A percentile compares a stretch with the other conserved stretches of the same genome.
These are phyloP conservation scores for Rallus crepitans DNA, from an alignment of 2,797 vertebrate species.

Conservation along the genomic window DNA sequence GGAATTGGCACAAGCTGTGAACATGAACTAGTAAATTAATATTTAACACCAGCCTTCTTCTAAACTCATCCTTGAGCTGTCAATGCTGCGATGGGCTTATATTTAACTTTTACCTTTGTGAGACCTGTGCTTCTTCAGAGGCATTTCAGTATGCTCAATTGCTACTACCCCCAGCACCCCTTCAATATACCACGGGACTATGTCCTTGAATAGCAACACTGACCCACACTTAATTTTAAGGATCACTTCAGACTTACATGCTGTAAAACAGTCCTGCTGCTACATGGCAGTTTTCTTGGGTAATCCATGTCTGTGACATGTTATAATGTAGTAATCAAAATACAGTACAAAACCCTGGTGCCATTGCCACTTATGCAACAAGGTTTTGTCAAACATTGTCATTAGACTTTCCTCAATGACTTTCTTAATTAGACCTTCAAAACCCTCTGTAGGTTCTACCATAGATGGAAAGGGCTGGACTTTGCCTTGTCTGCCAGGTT, in stretches of 20 bases:
- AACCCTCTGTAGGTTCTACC: neutral
- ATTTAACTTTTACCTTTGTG: neutral
- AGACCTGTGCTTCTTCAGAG: neutral
- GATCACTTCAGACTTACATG: neutral
- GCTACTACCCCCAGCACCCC: accelerated
- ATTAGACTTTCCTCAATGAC: neutral
- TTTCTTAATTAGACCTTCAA: neutral
- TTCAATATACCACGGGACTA: accelerated
- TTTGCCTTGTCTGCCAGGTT: neutral
- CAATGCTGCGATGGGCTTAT: neutral
- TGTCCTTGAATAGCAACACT: neutral
- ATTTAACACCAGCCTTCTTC: neutral
- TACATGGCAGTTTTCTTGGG: neutral
- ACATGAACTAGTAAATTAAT: neutral
- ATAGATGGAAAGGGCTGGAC: neutral
- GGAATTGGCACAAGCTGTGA: neutral
- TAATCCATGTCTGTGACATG: neutral
- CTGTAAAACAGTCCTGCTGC: neutral
- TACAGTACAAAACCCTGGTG: neutral
- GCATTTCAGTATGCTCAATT: accelerated
- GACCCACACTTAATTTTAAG: accelerated
- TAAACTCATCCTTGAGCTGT: neutral
- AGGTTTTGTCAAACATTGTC: neutral
- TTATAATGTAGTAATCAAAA: neutral
- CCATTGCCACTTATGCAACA: neutral